These are phyloP conservation scores for Melanotaenia duboulayi DNA, from an alignment of 2,113 vertebrate species.

Conservation along the genomic window DNA sequence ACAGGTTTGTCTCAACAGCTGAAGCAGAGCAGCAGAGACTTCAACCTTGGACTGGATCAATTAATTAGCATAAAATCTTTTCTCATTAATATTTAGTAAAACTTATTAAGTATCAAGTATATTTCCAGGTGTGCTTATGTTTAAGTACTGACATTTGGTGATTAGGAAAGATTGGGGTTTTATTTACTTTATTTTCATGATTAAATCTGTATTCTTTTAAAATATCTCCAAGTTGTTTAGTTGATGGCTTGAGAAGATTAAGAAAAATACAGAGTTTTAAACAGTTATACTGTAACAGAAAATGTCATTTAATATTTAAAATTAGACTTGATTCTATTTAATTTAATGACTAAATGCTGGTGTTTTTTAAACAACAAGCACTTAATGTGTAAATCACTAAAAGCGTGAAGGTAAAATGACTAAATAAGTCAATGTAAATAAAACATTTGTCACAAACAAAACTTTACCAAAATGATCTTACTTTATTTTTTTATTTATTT, in stretches of 20 bases:
- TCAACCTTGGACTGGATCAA: conserved; percentile 19
- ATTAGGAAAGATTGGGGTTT: not conserved
- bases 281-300: no score
- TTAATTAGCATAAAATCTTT: conserved; percentile 32
- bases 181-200: not conserved
- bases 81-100: conserved; percentile 35
- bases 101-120: not conserved
- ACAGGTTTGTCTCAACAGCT: not conserved
- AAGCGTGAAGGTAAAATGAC: no score
- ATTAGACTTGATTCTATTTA: no score
- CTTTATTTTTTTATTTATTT: no score
- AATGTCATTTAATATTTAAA: no score
- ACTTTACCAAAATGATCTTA: not conserved
- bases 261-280: no score
- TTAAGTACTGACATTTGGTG: not conserved
- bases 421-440: no score
- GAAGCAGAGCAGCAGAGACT: conserved; percentile 4
- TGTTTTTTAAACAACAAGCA: not conserved
- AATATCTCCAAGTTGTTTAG: no score
- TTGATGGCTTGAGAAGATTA: no score
- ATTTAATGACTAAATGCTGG: no score
- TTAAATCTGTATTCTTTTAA: not conserved
- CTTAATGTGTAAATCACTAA: not conserved
- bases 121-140: conserved; percentile 1
- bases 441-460: not conserved